Evolutionary conservation across 2,888 invertebrate species (phyloP).

Genomic region (Nezara viridula): DNA sequence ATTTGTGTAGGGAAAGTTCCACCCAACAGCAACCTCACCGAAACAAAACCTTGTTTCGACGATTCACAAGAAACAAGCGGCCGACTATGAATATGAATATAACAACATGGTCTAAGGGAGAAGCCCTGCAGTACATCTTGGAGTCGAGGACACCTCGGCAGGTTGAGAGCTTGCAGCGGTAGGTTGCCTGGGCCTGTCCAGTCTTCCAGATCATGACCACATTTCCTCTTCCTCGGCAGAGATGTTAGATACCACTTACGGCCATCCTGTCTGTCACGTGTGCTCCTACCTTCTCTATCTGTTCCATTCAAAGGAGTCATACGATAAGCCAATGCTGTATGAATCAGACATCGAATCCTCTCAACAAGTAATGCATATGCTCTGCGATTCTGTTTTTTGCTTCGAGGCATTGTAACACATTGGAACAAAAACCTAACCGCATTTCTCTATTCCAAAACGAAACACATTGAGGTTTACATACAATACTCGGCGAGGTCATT

Average conservation of each 20-base stretch:
- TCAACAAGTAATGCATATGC: neutral
- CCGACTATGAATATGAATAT: neutral
- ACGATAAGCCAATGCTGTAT: neutral
- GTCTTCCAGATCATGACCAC: conserved; percentile 26
- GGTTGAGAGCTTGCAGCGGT: neutral
- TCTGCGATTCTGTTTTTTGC: neutral
- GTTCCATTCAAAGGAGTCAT: neutral
- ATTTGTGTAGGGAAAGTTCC: neutral
- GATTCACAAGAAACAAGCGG: neutral
- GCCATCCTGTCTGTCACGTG: neutral
- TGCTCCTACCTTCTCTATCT: neutral
- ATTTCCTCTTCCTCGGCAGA: neutral
- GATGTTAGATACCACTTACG: neutral
- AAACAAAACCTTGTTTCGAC: neutral
- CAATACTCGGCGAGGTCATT: neutral
- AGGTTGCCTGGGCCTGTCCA: neutral
- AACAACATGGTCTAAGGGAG: neutral
- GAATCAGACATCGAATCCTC: neutral
- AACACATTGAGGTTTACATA: neutral
- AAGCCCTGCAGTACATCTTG: neutral
- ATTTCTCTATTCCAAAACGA: neutral
- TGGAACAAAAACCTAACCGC: neutral
- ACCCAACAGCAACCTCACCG: neutral
- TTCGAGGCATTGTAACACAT: neutral
- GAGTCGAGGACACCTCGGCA: neutral